Conservation (phyloP, 2,113 vertebrate species). For the Rhombomys opimus region DNA sequence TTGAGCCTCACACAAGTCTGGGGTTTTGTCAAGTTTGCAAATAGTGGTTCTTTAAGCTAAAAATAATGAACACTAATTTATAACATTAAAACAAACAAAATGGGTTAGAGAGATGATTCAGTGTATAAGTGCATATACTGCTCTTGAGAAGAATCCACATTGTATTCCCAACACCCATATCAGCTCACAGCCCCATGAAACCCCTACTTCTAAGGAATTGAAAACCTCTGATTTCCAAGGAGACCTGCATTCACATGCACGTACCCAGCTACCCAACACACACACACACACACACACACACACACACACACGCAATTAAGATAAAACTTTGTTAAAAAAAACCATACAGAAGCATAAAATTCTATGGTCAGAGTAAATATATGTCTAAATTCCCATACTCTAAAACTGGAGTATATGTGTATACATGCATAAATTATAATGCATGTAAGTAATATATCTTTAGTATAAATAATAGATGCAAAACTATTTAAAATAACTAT, state of each 20-base stretch:
- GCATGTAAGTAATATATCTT: not conserved
- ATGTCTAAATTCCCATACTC: not conserved
- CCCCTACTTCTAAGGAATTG: too few relatives aligned
- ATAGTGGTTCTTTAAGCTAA: not conserved
- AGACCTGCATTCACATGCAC: not conserved
- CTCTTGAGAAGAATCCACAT: not conserved
- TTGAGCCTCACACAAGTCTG: not conserved
- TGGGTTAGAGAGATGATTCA: not conserved
- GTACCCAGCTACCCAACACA: not conserved
- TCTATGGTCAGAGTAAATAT: not conserved
- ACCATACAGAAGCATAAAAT: not conserved
- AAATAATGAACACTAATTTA: not conserved
- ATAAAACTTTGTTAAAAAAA: not conserved
- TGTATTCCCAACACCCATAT: not conserved
- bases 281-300: not conserved
- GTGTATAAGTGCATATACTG: not conserved
- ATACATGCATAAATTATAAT: not conserved
- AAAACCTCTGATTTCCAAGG: not conserved
- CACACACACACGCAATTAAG: not conserved
- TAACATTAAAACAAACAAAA: not conserved
- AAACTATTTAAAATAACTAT: not conserved
- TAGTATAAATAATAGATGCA: not conserved
- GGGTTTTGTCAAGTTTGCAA: not conserved
- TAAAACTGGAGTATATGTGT: not conserved
- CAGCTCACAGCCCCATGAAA: not conserved